A percentile compares a stretch with the other conserved stretches of the same genome.
Evolutionary conservation across 2,888 invertebrate species (phyloP).

Genomic region (Oithona nana): DNA sequence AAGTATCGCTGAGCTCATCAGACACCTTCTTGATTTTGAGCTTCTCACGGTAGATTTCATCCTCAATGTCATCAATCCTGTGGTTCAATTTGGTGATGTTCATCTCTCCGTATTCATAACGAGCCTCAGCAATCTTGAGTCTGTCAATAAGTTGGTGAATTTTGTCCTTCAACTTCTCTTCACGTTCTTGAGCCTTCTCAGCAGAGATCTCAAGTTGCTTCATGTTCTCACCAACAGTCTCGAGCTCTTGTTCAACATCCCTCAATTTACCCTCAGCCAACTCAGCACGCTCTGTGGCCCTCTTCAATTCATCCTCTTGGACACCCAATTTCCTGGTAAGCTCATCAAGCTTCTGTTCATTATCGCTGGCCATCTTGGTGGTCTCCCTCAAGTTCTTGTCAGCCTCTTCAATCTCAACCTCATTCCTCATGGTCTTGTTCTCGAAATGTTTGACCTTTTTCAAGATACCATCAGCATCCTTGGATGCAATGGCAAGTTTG

Average conservation of each 20-base stretch:
- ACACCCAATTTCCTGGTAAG: slow-evolving; percentile 14
- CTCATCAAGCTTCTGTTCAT: slow-evolving; percentile 17
- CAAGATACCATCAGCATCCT: slow-evolving; percentile 17
- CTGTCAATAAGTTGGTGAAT: slow-evolving; percentile 11
- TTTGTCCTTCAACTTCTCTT: slow-evolving; percentile 14
- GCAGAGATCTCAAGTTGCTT: slow-evolving; percentile 17
- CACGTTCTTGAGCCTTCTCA: slow-evolving; percentile 14
- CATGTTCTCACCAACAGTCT: slow-evolving; percentile 18
- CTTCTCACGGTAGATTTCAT: slow-evolving; percentile 18
- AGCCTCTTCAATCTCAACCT: slow-evolving; percentile 15
- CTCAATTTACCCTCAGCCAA: slow-evolving; percentile 15
- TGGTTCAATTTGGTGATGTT: slow-evolving; percentile 18
- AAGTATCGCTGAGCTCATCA: slow-evolving; percentile 17
- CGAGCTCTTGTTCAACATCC: slow-evolving; percentile 16
- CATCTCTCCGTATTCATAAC: slow-evolving; percentile 18
- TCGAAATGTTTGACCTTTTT: slow-evolving; percentile 17
- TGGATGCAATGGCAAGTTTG: slow-evolving; percentile 16
- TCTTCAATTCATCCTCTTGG: slow-evolving; percentile 16
- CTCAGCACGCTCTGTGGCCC: slow-evolving; percentile 16
- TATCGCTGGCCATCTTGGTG: slow-evolving; percentile 17
- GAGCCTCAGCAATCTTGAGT: slow-evolving; percentile 15
- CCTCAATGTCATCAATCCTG: slow-evolving; percentile 16
- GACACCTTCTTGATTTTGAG: slow-evolving; percentile 17
- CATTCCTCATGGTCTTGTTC: slow-evolving; percentile 16
- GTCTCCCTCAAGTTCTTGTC: slow-evolving; percentile 17